Base-by-base conservation (phyloP, 2,113 vertebrate species). In the Coptodon rendalli region DNA sequence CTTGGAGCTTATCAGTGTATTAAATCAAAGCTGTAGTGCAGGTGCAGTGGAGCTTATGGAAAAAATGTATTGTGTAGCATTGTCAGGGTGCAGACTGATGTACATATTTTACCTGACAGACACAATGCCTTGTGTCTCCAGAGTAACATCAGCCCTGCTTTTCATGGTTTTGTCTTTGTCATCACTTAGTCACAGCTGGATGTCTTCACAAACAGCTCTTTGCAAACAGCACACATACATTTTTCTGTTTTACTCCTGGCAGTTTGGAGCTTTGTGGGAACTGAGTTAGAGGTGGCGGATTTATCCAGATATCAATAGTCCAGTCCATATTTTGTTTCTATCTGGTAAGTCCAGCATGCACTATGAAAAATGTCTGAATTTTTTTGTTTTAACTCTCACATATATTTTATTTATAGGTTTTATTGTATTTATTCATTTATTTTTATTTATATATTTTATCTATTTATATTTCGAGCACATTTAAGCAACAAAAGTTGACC, bases 31-130 rank as follows among this genome's bases (percentile, higher is more conserved):
- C 63, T 40, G 7, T 40, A 68, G 36, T 6, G 63, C 63, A 40
- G n/a, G 63, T 22, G 11, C 36, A 40, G n/a, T 0, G 3, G 11
- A 40, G 0, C 36, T 68, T 40, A 40, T 68, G 63, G 63, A 40
- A 68, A 8, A 40, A 68, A 14, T 68, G 12, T 1, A 40, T 40
- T 22, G 7, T 68, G 36, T 63, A 68, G 11, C 5, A 22, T 1
- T 68, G 36, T 9, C 7, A 40, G 2, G 0, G 11, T 0, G 19
- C 63, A 68, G 36, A 68, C 63, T 40, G 11, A 40, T 2, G 34
- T 38, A 66, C 61, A 5, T 66, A 38, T 66, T 0, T 66, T 66
- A 68, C 63, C 63, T 68, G n/a, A 68, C 19, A 66, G 61, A 38
- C 6, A 22, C 61, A 40, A 40, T 68, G 19, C n/a, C 11, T 8